Percentiles rank a stretch among this genome's conserved stretches.
Conservation (phyloP, 2,797 vertebrate genomes). For the Cyprinella venusta region DNA sequence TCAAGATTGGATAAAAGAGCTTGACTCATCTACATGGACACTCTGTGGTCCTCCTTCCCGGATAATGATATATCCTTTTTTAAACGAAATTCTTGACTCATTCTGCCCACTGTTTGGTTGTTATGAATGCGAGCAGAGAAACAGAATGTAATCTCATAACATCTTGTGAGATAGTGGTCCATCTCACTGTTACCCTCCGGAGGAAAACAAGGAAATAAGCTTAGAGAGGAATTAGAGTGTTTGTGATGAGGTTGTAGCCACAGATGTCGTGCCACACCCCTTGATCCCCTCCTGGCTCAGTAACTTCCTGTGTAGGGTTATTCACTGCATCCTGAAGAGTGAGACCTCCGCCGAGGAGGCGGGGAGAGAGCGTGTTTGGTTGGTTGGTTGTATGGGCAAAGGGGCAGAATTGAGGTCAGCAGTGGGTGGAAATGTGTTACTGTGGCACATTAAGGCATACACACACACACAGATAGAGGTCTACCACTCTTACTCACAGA, state of each 20-base stretch:
- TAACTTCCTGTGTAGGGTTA: constrained; percentile 63
- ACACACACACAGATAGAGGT: constrained; percentile 28
- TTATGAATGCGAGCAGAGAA: constrained; percentile 29
- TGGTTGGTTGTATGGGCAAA: constrained; percentile 50
- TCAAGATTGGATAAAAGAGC: constrained; percentile 48
- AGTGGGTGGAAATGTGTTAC: constrained; percentile 74
- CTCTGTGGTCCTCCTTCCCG: constrained; percentile 39
- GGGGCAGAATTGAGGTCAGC: constrained; percentile 73
- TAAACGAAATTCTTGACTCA: constrained; percentile 38
- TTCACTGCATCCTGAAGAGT: constrained; percentile 59
- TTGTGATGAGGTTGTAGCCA: constrained; percentile 58
- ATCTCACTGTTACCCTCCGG: constrained; percentile 13
- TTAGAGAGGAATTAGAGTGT: constrained; percentile 49
- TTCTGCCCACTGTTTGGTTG: constrained; percentile 20
- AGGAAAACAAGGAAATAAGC: constrained; percentile 53
- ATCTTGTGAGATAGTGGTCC: constrained; percentile 34
- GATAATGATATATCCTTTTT: constrained; percentile 55
- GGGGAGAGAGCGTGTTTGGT: constrained; percentile 30
- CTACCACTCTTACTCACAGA: constrained; percentile 47
- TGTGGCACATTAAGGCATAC: constrained; percentile 33
- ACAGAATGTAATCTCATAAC: constrained; percentile 9
- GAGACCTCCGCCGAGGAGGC: constrained; percentile 60
- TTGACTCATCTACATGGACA: constrained; percentile 44
- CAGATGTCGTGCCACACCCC: constrained; percentile 76
- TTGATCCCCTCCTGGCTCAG: constrained; percentile 64